A percentile compares a stretch with the other conserved stretches of the same genome.
phyloP scores from a whole-genome alignment of 2,113 vertebrate genomes.

The Periophthalmodon schlosseri region DNA sequence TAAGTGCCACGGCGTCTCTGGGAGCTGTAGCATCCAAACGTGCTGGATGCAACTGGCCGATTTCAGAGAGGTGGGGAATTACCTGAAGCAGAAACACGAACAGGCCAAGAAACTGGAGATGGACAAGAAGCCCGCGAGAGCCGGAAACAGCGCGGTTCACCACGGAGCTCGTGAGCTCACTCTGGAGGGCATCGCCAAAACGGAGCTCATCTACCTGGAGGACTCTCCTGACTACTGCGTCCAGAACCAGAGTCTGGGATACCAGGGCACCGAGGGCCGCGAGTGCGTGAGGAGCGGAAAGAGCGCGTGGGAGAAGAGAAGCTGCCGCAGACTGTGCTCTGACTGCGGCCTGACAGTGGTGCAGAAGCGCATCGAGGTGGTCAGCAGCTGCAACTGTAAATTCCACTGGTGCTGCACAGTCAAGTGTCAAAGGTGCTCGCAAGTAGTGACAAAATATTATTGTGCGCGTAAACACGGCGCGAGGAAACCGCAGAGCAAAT shows the following conservation, averaged over 20 bases:
- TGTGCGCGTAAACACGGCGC: conserved; percentile 72
- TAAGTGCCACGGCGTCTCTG: conserved; percentile 96
- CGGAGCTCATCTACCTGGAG: conserved; percentile 89
- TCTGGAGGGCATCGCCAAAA: conserved; percentile 79
- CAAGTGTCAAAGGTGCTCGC: conserved; percentile 87
- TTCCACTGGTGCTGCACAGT: conserved; percentile 98
- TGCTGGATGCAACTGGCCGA: conserved; percentile 95
- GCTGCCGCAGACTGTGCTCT: conserved; percentile 87
- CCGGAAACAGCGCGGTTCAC: conserved; percentile 90
- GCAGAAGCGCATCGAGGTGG: conserved; percentile 80
- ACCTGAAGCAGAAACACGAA: conserved; percentile 88
- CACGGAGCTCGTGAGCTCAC: conserved; percentile 77
- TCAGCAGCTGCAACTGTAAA: conserved; percentile 93
- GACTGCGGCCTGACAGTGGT: conserved; percentile 88
- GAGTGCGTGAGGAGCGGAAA: conserved; percentile 86
- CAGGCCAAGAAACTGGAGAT: conserved; percentile 89
- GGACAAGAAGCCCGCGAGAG: conserved; percentile 84
- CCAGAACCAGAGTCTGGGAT: conserved; percentile 85
- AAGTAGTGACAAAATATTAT: conserved; percentile 85
- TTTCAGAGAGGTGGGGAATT: conserved; percentile 89
- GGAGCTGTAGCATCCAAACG: conserved; percentile 95
- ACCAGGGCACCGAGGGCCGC: conserved; percentile 88
- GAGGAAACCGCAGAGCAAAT: conserved; percentile 63
- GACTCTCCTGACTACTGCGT: conserved; percentile 94
- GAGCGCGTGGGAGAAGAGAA: conserved; percentile 83